These are phyloP conservation scores for Folsomia manolachei DNA, from an alignment of 2,888 invertebrate genomes.

Conservation along the genomic window DNA sequence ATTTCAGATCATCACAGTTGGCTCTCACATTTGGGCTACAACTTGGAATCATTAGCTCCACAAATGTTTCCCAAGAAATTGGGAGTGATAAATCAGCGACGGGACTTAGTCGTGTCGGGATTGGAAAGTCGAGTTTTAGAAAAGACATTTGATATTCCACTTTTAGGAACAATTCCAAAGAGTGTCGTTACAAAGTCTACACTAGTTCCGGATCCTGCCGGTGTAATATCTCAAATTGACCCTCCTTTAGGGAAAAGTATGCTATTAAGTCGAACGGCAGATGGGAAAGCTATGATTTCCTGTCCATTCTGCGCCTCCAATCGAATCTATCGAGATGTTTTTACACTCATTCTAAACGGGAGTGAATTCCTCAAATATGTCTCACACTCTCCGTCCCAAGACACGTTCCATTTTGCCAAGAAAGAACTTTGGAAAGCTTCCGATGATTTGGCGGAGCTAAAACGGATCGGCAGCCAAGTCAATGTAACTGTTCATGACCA, in stretches of 20 bases:
- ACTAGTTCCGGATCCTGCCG: constrained; percentile 61
- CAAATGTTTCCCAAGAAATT: constrained; percentile 71
- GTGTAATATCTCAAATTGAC: constrained; percentile 66
- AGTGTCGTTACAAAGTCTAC: constrained; percentile 69
- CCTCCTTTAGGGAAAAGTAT: constrained; percentile 81
- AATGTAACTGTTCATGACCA: constrained; percentile 85
- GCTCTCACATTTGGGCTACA: constrained; percentile 80
- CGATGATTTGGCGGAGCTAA: constrained; percentile 82
- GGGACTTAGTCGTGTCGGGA: constrained; percentile 67
- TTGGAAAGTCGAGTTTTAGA: constrained; percentile 77
- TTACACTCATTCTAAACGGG: constrained; percentile 87
- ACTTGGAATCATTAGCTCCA: constrained; percentile 79
- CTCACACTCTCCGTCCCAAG: constrained; percentile 82
- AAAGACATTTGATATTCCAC: constrained; percentile 64
- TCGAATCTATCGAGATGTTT: constrained; percentile 85
- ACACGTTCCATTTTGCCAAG: constrained; percentile 90
- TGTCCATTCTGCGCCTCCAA: constrained; percentile 75
- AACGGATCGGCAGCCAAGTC: constrained; percentile 82
- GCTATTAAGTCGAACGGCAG: constrained; percentile 73
- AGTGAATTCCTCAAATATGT: constrained; percentile 82
- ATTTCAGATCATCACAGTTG: constrained; percentile 78
- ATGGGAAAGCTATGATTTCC: constrained; percentile 70
- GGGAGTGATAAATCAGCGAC: constrained; percentile 39
- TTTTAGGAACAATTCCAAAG: constrained; percentile 62
- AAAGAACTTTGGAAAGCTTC: constrained; percentile 85